Evolutionary conservation across 2,888 invertebrate genomes (phyloP), one percentile per base, ranked within the genome.

Genomic region (Chironomus tentans): DNA sequence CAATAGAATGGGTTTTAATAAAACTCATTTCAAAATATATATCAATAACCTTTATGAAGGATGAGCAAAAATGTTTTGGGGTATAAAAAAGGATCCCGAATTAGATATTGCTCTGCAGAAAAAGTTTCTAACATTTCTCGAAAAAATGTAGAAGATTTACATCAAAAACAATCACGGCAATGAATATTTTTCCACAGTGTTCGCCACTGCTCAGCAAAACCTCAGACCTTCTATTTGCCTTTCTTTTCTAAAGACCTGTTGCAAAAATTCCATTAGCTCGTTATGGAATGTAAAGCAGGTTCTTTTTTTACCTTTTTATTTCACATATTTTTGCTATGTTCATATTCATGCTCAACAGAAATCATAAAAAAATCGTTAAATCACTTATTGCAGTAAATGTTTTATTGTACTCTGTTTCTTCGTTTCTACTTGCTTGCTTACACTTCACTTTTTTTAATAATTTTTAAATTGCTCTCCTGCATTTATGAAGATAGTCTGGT

Each of bases 401-500:
- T 50, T 50, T 50, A 50, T 50, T 50, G 50, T 50, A n/a, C 50
- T 50, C n/a, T 50, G 56, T 56, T 15, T 56, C 56, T 56, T 18
- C 10, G 7, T 28, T 72, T 47, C 62, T 62, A 38, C 6, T 62
- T 21, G 21, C 15, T 38, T 46, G 70, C 46, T 56, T 3, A 48
- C 48, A 4, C 1, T 65, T 65, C 65, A 21, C 12, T 56, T 56
- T 56, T 56, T 47, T 15, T 50, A 70, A 21, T 70, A 7, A 50
- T n/a, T 48, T 38, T 10, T 38, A 10, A 38, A 38, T 38, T 38
- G 10, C 7, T 38, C 38, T 38, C 15, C 56, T 56, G 56, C 46
- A 50, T 71, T 71, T 24, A 15, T 56, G 56, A 68, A 84, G 84
- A 81, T 84, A 77, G 84, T 84, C 62, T 84, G 84, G 84, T 84